phyloP scores from a whole-genome alignment of 2,888 invertebrate genomes.

The Cheilosia soror region DNA sequence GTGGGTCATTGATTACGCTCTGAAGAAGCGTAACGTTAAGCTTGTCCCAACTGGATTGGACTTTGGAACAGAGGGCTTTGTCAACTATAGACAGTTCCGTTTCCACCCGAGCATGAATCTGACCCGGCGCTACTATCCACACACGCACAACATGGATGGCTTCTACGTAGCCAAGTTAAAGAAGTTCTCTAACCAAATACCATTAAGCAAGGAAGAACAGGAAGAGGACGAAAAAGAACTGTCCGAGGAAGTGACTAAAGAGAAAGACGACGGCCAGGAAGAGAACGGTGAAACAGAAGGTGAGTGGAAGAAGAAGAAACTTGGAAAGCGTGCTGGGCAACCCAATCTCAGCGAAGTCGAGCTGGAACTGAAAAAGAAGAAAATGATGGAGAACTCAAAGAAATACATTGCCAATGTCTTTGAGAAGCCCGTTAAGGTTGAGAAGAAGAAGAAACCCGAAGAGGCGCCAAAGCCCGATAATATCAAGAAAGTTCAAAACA shows the following conservation, averaged over 20 bases:
- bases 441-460: conserved; percentile 76
- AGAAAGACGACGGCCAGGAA: conserved; percentile 72
- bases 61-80: conserved; percentile 98
- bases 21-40: conserved; percentile 96
- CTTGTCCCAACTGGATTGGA: conserved; percentile 96
- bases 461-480: conserved; percentile 1
- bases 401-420: conserved; percentile 83
- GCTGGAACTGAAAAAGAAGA: conserved; percentile 81
- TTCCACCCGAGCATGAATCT: conserved; percentile 96
- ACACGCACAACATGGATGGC: conserved; percentile 99
- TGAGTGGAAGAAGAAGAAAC: conserved; percentile 68
- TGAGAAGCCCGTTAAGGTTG: conserved; percentile 81
- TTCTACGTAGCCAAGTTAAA: conserved; percentile 99
- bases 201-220: conserved; percentile 83
- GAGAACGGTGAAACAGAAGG: conserved; percentile 74
- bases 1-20: conserved; percentile 97
- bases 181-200: conserved; percentile 94
- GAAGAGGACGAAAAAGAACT: conserved; percentile 82
- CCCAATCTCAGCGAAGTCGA: conserved; percentile 80
- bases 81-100: conserved; percentile 92
- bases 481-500: background rate
- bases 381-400: conserved; percentile 79
- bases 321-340: conserved; percentile 81
- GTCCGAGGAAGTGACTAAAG: conserved; percentile 79
- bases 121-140: conserved; percentile 97